These are phyloP conservation scores for Metaphire vulgaris DNA, from an alignment of 1,140 invertebrate genomes.

Conservation along the genomic window DNA sequence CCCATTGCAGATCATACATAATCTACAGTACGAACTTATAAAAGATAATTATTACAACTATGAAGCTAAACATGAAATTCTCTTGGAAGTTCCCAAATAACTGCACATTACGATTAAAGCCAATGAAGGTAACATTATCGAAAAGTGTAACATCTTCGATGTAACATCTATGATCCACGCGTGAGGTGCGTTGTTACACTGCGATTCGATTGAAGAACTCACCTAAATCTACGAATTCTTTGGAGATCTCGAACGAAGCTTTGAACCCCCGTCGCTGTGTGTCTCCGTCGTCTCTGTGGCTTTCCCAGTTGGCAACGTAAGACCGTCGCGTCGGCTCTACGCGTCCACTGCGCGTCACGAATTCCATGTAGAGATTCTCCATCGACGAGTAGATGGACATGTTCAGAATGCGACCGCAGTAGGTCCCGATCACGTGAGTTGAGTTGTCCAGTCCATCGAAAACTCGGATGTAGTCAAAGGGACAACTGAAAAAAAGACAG, in stretches of 20 bases:
- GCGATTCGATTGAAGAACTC: too few species aligned
- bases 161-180: too few species aligned
- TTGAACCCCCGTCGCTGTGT: constrained; percentile 90
- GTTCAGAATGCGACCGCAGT: constrained; percentile 88
- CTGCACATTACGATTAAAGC: too few species aligned
- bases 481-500: constrained; percentile 74
- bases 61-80: too few species aligned
- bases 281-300: constrained; percentile 72
- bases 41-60: too few species aligned
- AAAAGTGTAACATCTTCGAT: too few species aligned
- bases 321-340: constrained; percentile 25
- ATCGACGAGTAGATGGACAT: constrained; percentile 88
- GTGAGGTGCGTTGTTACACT: too few species aligned
- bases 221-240: constrained; percentile 93
- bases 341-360: constrained; percentile 60
- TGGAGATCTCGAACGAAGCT: constrained; percentile 90
- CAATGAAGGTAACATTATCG: too few species aligned
- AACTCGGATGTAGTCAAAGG: constrained; percentile 93
- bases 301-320: constrained; percentile 36
- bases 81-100: too few species aligned
- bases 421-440: constrained; percentile 79
- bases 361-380: constrained; percentile 77
- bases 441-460: constrained; percentile 83
- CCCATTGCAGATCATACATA: too few species aligned
- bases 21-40: too few species aligned